Conservation (phyloP, 2,113 vertebrate genomes). For the Leptocoma aspasia region DNA sequence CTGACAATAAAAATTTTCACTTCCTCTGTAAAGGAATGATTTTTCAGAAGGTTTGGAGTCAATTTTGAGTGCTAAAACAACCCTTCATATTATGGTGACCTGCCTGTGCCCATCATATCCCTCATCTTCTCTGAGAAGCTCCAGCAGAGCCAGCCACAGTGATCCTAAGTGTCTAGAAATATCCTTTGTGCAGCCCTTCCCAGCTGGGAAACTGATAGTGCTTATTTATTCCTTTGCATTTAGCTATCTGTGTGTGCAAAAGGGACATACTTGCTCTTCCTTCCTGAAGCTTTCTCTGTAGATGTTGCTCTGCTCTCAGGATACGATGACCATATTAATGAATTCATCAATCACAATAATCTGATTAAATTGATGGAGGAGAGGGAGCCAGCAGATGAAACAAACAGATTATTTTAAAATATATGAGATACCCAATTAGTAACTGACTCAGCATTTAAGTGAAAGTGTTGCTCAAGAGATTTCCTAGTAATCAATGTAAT, state of each 20-base stretch:
- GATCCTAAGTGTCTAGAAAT: background rate
- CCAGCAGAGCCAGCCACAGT: background rate
- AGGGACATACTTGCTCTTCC: background rate
- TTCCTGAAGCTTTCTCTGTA: conserved; percentile 16
- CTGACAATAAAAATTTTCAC: background rate
- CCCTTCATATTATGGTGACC: background rate
- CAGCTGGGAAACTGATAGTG: background rate
- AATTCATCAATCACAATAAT: conserved; percentile 60
- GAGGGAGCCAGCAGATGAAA: conserved; percentile 45
- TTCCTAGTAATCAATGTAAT: background rate
- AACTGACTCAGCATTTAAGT: conserved; percentile 48
- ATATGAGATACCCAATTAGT: conserved; percentile 40
- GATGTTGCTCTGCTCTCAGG: conserved; percentile 6
- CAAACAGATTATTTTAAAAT: conserved; percentile 62
- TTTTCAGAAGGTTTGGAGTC: background rate
- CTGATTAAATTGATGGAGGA: conserved; percentile 50
- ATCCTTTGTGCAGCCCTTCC: background rate
- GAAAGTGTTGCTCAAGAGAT: conserved; percentile 32
- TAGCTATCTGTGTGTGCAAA: background rate
- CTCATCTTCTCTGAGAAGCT: background rate
- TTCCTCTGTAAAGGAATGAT: background rate
- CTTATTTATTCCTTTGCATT: background rate
- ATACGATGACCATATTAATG: background rate
- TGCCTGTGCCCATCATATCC: background rate
- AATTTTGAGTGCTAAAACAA: background rate